Percentiles rank a stretch among this genome's conserved stretches.
These are phyloP conservation scores for Drosophila pseudotalamancana DNA, from an alignment of 2,888 invertebrate species.

Conservation along the genomic window DNA sequence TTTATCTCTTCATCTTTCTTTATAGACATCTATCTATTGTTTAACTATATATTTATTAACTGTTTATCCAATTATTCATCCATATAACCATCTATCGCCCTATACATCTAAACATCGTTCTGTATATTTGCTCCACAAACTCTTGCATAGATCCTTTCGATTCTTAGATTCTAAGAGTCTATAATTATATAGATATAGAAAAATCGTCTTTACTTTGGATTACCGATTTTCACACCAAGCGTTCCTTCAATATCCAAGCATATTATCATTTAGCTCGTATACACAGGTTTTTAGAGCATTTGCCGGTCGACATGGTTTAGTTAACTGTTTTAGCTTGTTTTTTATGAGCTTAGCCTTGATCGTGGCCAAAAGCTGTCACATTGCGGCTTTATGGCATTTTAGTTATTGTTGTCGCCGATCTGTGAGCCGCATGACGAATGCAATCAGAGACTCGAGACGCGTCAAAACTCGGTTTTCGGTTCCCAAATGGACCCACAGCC, in stretches of 20 bases:
- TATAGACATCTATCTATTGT: neutral
- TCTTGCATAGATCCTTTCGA: too few relatives aligned
- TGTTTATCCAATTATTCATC: too few relatives aligned
- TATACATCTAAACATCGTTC: too few relatives aligned
- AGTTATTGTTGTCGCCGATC: slow-evolving; percentile 16
- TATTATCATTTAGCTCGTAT: too few relatives aligned
- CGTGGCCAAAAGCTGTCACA: slow-evolving; percentile 54
- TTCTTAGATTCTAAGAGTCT: too few relatives aligned
- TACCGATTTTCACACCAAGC: too few relatives aligned
- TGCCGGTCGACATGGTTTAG: neutral
- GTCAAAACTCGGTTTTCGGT: too few relatives aligned
- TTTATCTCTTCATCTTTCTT: neutral
- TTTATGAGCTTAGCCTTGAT: slow-evolving; percentile 58
- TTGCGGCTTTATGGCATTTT: slow-evolving; percentile 45
- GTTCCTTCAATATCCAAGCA: neutral
- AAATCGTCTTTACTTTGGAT: too few relatives aligned
- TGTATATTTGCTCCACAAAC: too few relatives aligned
- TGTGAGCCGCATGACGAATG: slow-evolving; percentile 59
- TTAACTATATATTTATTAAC: neutral
- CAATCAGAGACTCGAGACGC: slow-evolving; percentile 42
- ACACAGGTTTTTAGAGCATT: neutral
- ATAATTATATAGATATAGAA: too few relatives aligned
- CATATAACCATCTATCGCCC: too few relatives aligned
- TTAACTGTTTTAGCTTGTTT: slow-evolving; percentile 2
- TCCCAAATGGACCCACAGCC: slow-evolving; percentile 6